These are phyloP conservation scores for Nothoprocta perdicaria DNA, from an alignment of 2,113 vertebrate species.

Conservation along the genomic window DNA sequence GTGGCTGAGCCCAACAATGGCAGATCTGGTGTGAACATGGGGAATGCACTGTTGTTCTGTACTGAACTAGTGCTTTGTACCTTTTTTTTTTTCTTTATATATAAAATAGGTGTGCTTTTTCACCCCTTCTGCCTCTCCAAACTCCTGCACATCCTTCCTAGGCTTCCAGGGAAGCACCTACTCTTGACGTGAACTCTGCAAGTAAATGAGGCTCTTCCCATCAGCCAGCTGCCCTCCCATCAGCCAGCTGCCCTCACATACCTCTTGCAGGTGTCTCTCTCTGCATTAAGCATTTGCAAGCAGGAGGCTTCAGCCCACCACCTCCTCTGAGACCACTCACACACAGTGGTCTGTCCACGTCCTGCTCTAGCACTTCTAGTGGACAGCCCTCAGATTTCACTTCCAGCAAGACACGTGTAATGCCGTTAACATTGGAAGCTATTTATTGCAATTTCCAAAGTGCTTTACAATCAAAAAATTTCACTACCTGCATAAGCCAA, in stretches of 20 bases:
- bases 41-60: not conserved
- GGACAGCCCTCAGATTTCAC: not conserved
- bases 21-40: not conserved
- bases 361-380: not conserved
- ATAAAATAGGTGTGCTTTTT: not conserved
- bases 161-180: not conserved
- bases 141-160: not conserved
- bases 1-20: accelerated
- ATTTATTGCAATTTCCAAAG: accelerated
- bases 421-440: accelerated
- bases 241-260: not conserved
- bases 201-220: not conserved
- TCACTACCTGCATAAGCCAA: accelerated
- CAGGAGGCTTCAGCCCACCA: not conserved
- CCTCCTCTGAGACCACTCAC: not conserved
- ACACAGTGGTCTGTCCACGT: not conserved
- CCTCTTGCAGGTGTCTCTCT: not conserved
- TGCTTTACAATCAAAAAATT: accelerated
- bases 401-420: accelerated
- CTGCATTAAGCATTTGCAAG: not conserved
- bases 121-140: not conserved
- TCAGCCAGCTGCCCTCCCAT: not conserved
- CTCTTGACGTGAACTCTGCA: accelerated
- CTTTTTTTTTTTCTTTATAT: no score
- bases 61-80: not conserved